Percentiles rank a stretch among this genome's conserved stretches.
Conservation (phyloP, 53 echinoderm and acorn worm species). For the Stichopus horrens region DNA sequence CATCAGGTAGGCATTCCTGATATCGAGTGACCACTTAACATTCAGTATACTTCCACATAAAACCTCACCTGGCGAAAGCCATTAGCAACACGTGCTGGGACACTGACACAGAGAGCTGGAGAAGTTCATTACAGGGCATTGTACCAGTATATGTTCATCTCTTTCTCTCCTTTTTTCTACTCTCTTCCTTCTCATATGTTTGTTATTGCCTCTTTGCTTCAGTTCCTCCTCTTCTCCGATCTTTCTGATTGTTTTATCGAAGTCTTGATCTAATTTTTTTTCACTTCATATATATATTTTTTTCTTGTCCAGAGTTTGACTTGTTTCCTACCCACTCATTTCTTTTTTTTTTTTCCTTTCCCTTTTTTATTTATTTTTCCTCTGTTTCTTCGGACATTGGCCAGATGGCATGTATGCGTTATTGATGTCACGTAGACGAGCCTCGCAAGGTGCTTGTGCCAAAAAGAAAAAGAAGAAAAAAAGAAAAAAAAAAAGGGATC, state of each 20-base stretch:
- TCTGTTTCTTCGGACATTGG: constrained; percentile 4
- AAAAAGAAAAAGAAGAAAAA: neutral
- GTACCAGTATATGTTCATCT: constrained; percentile 8
- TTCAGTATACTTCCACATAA: constrained; percentile 21
- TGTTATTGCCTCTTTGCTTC: constrained; percentile 25
- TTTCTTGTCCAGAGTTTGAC: constrained; percentile 11
- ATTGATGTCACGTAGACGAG: constrained; percentile 33
- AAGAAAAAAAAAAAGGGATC: too few species aligned
- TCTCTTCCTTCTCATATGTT: neutral
- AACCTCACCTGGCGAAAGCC: constrained; percentile 43
- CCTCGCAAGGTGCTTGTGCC: neutral
- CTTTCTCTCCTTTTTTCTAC: too few species aligned
- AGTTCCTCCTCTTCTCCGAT: constrained; percentile 12
- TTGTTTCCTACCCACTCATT: neutral
- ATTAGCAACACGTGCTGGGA: constrained; percentile 31
- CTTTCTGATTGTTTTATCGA: constrained; percentile 27
- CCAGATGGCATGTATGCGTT: constrained; percentile 18
- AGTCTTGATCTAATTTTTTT: constrained; percentile 39
- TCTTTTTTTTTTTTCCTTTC: neutral
- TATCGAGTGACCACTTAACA: constrained; percentile 48
- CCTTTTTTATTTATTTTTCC: neutral
- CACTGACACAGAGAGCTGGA: neutral
- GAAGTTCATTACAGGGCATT: constrained; percentile 45
- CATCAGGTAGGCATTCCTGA: constrained; percentile 20
- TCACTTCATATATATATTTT: neutral